A percentile compares a stretch with the other conserved stretches of the same genome.
These are phyloP conservation scores for Barbus barbus DNA, from an alignment of 2,113 vertebrate species.

Conservation along the genomic window DNA sequence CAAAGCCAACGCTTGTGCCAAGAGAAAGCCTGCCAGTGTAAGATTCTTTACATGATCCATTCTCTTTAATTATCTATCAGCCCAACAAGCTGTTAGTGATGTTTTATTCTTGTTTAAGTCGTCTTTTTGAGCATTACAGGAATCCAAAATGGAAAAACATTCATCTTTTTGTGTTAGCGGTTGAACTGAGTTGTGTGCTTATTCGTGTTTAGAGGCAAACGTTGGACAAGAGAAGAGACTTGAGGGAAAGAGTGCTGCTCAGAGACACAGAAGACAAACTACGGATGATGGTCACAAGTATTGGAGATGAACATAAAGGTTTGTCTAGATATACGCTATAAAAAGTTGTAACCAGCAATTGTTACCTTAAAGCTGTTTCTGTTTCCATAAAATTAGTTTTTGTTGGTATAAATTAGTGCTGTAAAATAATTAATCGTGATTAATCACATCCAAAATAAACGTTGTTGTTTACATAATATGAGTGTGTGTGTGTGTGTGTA, in stretches of 20 bases:
- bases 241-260: slow-evolving; percentile 50
- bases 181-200: neutral
- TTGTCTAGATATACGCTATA: neutral
- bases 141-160: neutral
- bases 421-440: no score
- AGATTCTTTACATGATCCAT: slow-evolving; percentile 54
- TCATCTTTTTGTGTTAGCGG: neutral
- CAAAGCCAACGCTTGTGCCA: slow-evolving; percentile 76
- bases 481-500: no score
- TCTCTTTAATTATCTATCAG: neutral
- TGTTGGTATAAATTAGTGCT: no score
- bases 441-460: no score
- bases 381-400: no score
- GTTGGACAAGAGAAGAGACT: slow-evolving; percentile 48
- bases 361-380: no score
- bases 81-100: neutral
- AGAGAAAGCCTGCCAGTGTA: slow-evolving; percentile 73
- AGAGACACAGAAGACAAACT: slow-evolving; percentile 54
- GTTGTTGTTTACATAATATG: no score
- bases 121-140: neutral
- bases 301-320: slow-evolving; percentile 57
- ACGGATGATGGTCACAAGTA: slow-evolving; percentile 27
- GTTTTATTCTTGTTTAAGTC: neutral
- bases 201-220: slow-evolving; percentile 59
- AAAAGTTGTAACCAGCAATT: no score